A percentile compares a stretch with the other conserved stretches of the same genome.
phyloP scores from a whole-genome alignment of 2,797 vertebrate genomes.

The Takifugu rubripes region DNA sequence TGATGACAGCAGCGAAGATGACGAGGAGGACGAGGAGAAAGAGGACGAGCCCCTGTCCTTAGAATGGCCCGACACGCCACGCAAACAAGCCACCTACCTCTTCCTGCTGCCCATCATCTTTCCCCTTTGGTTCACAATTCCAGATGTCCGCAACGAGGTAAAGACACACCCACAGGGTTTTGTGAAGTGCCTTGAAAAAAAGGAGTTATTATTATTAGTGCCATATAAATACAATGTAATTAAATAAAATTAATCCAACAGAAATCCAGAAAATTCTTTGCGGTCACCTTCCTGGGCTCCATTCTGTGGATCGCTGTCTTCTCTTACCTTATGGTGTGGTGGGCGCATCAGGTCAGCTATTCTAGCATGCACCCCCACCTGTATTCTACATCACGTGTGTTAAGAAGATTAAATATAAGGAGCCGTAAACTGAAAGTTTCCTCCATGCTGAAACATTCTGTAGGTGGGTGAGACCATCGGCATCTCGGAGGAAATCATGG shows the following conservation, averaged over 20 bases:
- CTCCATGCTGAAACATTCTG: neutral
- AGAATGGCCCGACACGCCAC: constrained; percentile 85
- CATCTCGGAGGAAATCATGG: constrained; percentile 98
- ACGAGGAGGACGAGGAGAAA: constrained; percentile 62
- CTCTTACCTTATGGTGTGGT: constrained; percentile 98
- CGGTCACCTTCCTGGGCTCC: constrained; percentile 86
- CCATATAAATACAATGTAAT: too few relatives aligned
- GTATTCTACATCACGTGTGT: too few relatives aligned
- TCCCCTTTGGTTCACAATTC: constrained; percentile 92
- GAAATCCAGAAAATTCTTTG: constrained; percentile 86
- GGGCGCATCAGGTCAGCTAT: constrained; percentile 91
- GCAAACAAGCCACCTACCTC: constrained; percentile 89
- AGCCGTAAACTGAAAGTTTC: neutral
- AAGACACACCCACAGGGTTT: constrained; percentile 27
- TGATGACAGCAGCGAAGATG: constrained; percentile 53
- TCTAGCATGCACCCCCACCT: constrained; percentile 36
- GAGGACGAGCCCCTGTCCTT: constrained; percentile 87
- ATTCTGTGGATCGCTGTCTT: constrained; percentile 91
- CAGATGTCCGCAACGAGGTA: constrained; percentile 90
- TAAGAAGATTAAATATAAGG: neutral
- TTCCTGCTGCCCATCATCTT: constrained; percentile 91
- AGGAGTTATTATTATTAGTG: too few relatives aligned
- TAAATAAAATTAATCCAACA: constrained; percentile 52
- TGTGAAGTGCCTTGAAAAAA: too few relatives aligned
- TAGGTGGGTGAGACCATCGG: constrained; percentile 96